Base-by-base conservation (phyloP, 2,888 invertebrate species). In the Camptogramma bilineatum region DNA sequence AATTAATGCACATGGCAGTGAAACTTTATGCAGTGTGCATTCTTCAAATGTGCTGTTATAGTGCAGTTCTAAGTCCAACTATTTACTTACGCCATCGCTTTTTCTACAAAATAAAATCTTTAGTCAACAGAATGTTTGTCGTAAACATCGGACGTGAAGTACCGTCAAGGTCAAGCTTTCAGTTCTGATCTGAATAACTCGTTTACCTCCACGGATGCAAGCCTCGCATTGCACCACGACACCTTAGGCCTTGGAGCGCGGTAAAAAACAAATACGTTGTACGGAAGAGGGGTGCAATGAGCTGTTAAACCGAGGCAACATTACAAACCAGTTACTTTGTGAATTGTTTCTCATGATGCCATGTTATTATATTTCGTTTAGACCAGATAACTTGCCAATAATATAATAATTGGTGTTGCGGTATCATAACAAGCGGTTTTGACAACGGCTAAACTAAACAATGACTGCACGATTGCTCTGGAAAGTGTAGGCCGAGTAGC, bases 151-250 rank as follows among this genome's bases (percentile, higher is more conserved):
- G 31, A 18, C 47, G 18, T 31, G 88, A 90, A 88, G 89, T 85
- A 73, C 82, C 82, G 79, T 83, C 64, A 70, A 63, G 69, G 87
- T 84, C 83, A 86, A 42, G 31, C 61, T 85, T 88, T 87, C 82
- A 79, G 78, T 88, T 86, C 81, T 79, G 78, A 79, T 82, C 79
- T 83, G 72, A 66, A 31, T 74, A 74, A 83, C 87, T 81, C 71
- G 89, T 87, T 90, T 74, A 77, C 88, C 88, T 89, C 83, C 77
- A 86, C 83, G 84, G 72, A 77, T 79, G 80, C 84, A 78, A 79
- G 84, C 81, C 80, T 77, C 75, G 71, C 71, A 75, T 75, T 79
- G 74, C 69, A 77, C 63, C 67, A 70, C 73, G 72, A 75, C 74
- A 68, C 69, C 0, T 70, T 72, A 70, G 70, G 75, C 74, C 67